These are phyloP conservation scores for Dryas iulia DNA, from an alignment of 1,140 invertebrate species.

Conservation along the genomic window DNA sequence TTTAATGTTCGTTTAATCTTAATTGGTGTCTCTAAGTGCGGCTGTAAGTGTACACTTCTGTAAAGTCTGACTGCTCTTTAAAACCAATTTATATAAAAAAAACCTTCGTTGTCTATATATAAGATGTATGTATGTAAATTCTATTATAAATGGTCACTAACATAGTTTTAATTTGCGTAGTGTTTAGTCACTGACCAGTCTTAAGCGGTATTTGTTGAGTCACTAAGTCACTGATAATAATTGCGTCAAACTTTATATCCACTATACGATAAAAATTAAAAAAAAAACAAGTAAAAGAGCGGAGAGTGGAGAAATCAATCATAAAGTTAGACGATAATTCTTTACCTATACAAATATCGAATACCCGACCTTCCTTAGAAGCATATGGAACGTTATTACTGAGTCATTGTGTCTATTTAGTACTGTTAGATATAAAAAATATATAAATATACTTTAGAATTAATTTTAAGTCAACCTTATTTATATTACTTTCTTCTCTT, in stretches of 20 bases:
- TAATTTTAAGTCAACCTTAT: not conserved
- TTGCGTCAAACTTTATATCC: too few relatives aligned
- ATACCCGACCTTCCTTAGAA: not conserved
- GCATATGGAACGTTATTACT: not conserved
- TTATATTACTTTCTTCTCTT: not conserved
- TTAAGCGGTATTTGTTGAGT: not conserved
- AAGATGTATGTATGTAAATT: slow-evolving; percentile 1
- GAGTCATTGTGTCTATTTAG: not conserved
- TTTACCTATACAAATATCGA: not conserved
- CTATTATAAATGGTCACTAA: not conserved
- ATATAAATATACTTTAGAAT: not conserved
- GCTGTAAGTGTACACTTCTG: not conserved
- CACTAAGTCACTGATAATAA: too few relatives aligned
- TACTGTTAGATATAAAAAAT: not conserved
- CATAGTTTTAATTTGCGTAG: not conserved
- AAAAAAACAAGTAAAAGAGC: too few relatives aligned
- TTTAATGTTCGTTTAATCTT: too few relatives aligned
- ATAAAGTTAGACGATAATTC: too few relatives aligned
- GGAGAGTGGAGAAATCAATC: too few relatives aligned
- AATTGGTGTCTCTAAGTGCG: not conserved
- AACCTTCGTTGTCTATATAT: not conserved
- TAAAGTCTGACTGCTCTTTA: not conserved
- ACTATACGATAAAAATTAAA: too few relatives aligned
- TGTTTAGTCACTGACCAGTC: not conserved
- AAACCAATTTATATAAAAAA: slow-evolving; percentile 1